phyloP scores from a whole-genome alignment of 1,140 invertebrate species.

The Brachionus manjavacas region DNA sequence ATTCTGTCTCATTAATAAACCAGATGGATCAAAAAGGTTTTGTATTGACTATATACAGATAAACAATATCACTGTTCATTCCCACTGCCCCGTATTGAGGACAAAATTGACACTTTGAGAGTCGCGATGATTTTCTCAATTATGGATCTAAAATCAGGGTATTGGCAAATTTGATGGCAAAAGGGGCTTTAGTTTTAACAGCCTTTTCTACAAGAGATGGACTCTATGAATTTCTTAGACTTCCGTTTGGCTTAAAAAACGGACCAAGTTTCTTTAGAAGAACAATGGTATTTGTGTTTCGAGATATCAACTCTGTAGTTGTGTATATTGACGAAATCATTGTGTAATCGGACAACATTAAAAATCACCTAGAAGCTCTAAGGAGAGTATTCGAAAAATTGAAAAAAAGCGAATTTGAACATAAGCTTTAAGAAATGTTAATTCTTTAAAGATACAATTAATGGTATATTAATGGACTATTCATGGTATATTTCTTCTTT shows the following conservation, averaged over 20 bases:
- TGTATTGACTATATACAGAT: constrained; percentile 58
- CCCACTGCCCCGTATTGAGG: not conserved
- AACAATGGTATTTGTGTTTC: constrained; percentile 47
- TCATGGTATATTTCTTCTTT: no score
- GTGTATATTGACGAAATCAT: constrained; percentile 37
- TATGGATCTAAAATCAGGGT: constrained; percentile 19
- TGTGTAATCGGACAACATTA: not conserved
- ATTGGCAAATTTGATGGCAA: not conserved
- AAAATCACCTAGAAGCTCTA: constrained; percentile 4
- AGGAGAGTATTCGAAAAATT: constrained; percentile 10
- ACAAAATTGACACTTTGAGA: not conserved
- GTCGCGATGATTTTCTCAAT: not conserved
- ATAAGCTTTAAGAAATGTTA: constrained; percentile 37
- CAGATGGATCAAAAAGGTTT: constrained; percentile 54
- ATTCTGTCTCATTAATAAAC: constrained; percentile 53
- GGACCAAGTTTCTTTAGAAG: constrained; percentile 46
- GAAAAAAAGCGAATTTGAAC: constrained; percentile 13
- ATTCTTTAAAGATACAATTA: constrained; percentile 36
- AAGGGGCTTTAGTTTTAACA: not conserved
- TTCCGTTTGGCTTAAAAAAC: constrained; percentile 45
- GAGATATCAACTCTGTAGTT: constrained; percentile 15
- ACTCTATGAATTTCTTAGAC: not conserved
- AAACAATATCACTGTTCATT: not conserved
- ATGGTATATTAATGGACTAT: no score
- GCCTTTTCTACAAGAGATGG: constrained; percentile 5